Percentiles rank a stretch among this genome's conserved stretches.
Evolutionary conservation across 1,140 invertebrate species (phyloP).

Genomic region (Zaprionus africanus): DNA sequence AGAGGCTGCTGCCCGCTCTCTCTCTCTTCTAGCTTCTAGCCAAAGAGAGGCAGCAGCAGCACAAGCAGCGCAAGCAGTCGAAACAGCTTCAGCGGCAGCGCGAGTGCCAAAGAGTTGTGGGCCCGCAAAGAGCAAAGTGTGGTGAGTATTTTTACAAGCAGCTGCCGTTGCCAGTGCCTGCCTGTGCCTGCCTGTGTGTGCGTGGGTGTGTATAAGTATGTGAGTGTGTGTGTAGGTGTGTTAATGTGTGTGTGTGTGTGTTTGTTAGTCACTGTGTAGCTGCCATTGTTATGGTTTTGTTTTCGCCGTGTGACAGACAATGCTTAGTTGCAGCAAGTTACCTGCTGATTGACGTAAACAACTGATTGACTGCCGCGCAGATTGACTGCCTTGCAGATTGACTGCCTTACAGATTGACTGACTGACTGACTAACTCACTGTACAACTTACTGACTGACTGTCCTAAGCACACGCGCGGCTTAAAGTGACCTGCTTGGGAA

Average conservation of each 20-base stretch:
- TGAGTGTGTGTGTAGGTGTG: slow-evolving; percentile 24
- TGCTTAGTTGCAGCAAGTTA: slow-evolving; percentile 60
- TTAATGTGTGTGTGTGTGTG: slow-evolving; percentile 7
- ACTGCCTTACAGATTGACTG: slow-evolving; percentile 39
- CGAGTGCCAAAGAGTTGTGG: slow-evolving; percentile 59
- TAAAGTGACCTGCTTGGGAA: slow-evolving; percentile 38
- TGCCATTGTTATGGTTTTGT: slow-evolving; percentile 45
- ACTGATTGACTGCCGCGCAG: slow-evolving; percentile 49
- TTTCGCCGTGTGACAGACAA: slow-evolving; percentile 27
- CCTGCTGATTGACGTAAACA: slow-evolving; percentile 61
- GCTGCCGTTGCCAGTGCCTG: background rate
- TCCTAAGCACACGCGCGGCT: slow-evolving; percentile 21
- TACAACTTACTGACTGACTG: slow-evolving; percentile 54
- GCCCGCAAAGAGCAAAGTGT: slow-evolving; percentile 58
- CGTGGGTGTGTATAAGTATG: slow-evolving; percentile 40
- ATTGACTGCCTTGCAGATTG: slow-evolving; percentile 37
- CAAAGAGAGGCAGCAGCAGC: slow-evolving; percentile 31
- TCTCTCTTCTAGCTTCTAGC: slow-evolving; percentile 60
- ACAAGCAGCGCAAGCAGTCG: slow-evolving; percentile 12
- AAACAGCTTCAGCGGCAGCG: slow-evolving; percentile 19
- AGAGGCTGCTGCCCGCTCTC: slow-evolving; percentile 34
- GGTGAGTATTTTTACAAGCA: slow-evolving; percentile 62
- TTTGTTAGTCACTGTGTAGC: slow-evolving; percentile 27
- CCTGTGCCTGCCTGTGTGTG: slow-evolving; percentile 5
- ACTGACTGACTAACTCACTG: slow-evolving; percentile 40